Conservation (phyloP, 1,140 invertebrate genomes). For the Lethrus apterus region DNA sequence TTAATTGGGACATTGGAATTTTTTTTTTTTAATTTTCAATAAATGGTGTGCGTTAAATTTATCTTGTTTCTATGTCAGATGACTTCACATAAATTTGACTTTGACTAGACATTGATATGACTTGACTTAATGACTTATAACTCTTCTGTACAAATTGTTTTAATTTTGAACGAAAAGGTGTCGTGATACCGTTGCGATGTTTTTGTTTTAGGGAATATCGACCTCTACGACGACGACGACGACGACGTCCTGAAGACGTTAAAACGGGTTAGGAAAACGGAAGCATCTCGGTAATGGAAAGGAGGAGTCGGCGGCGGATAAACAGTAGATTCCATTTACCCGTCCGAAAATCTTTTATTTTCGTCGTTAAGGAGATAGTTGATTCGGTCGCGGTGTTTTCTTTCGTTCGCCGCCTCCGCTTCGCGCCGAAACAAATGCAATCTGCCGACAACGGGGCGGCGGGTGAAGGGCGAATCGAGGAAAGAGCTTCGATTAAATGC, state of each 20-base stretch:
- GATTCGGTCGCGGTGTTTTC: conserved; percentile 19
- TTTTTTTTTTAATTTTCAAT: no score
- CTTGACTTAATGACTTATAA: no score
- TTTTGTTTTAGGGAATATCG: not conserved
- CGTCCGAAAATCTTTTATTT: conserved; percentile 38
- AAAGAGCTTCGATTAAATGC: conserved; percentile 12
- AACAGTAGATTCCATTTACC: conserved; percentile 37
- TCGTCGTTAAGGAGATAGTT: conserved; percentile 35
- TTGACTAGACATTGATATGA: no score
- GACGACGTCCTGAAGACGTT: conserved; percentile 23
- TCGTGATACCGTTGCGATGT: not conserved
- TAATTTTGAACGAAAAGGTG: not conserved
- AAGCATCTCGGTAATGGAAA: conserved; percentile 21
- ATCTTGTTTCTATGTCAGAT: no score
- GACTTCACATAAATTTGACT: no score
- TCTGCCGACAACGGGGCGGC: not conserved
- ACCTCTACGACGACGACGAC: conserved; percentile 1
- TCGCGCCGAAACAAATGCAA: conserved; percentile 11
- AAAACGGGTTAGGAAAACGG: conserved; percentile 30
- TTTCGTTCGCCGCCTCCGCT: conserved; percentile 10
- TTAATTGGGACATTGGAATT: no score
- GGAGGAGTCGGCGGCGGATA: conserved; percentile 28
- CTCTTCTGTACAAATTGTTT: no score
- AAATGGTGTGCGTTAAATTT: no score
- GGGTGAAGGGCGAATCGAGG: no score